phyloP scores from a whole-genome alignment of 2,113 vertebrate species.

The Origma solitaria region DNA sequence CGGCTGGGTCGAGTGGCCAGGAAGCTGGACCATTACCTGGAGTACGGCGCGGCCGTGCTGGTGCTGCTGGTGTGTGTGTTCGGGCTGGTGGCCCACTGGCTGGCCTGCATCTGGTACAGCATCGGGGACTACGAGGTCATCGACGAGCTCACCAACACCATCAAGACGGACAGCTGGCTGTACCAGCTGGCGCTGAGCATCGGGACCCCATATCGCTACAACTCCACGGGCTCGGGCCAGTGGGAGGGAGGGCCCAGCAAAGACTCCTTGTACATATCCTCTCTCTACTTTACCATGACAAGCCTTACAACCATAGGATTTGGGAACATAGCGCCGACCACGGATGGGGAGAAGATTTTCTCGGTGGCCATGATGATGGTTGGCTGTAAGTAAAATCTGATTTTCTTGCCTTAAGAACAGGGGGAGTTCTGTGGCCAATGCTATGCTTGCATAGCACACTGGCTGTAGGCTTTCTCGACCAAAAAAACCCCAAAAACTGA shows the following conservation, averaged over 20 bases:
- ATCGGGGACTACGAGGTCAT: conserved; percentile 98
- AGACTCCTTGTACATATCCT: conserved; percentile 94
- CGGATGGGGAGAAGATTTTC: conserved; percentile 97
- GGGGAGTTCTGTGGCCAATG: neutral
- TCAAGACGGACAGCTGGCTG: conserved; percentile 96
- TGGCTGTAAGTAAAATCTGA: conserved; percentile 86
- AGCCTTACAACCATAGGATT: conserved; percentile 98
- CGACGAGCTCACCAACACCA: conserved; percentile 89
- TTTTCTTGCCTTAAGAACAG: neutral
- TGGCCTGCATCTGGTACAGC: conserved; percentile 99
- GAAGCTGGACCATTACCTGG: conserved; percentile 96
- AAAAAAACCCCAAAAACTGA: neutral
- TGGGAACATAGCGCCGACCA: conserved; percentile 95
- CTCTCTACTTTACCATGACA: conserved; percentile 99
- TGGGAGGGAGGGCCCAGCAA: conserved; percentile 97
- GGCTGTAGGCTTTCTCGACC: neutral
- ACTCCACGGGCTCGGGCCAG: conserved; percentile 85
- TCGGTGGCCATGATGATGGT: conserved; percentile 99
- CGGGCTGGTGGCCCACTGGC: conserved; percentile 95
- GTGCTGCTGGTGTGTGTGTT: conserved; percentile 96
- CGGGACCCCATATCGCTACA: conserved; percentile 92
- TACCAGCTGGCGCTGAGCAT: conserved; percentile 92
- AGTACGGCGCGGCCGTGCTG: conserved; percentile 92
- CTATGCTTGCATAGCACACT: neutral
- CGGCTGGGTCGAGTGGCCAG: conserved; percentile 92